Percentiles rank a stretch among this genome's conserved stretches.
Evolutionary conservation across 2,113 vertebrate species (phyloP).

Genomic region (Orycteropus afer): DNA sequence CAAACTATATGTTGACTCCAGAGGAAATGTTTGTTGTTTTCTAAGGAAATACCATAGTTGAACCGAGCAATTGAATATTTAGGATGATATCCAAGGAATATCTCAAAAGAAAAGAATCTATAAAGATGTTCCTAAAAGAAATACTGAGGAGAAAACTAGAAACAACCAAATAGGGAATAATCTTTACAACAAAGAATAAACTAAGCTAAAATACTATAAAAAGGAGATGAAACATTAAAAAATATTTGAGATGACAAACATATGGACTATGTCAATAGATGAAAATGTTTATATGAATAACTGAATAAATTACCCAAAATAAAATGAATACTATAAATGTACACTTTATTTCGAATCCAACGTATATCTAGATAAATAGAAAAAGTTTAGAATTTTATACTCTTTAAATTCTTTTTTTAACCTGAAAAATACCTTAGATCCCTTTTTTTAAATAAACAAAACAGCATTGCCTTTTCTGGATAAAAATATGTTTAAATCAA

Average conservation of each 20-base stretch:
- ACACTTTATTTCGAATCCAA: not conserved
- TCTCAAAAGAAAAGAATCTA: slow-evolving; percentile 16
- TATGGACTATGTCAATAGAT: not conserved
- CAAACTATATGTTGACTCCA: not conserved
- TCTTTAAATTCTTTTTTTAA: not conserved
- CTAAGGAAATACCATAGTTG: not conserved
- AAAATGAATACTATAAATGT: not conserved
- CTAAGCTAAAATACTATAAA: not conserved
- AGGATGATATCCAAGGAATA: not conserved
- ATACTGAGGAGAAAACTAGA: not conserved
- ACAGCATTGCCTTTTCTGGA: not conserved
- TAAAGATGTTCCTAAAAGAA: slow-evolving; percentile 14
- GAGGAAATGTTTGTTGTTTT: slow-evolving; percentile 43
- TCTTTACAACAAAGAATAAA: slow-evolving; percentile 12
- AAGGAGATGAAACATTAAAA: not conserved
- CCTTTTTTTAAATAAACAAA: slow-evolving; percentile 55
- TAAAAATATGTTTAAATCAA: not conserved
- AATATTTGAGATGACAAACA: slow-evolving; percentile 39
- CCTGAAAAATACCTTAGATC: not conserved
- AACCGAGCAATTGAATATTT: slow-evolving; percentile 7
- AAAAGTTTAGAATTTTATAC: slow-evolving; percentile 29
- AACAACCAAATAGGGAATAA: not conserved
- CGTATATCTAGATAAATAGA: not conserved
- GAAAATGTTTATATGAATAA: not conserved
- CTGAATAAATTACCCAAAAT: not conserved